Conservation (phyloP, 1,140 invertebrate genomes). For the Conus betulinus region DNA sequence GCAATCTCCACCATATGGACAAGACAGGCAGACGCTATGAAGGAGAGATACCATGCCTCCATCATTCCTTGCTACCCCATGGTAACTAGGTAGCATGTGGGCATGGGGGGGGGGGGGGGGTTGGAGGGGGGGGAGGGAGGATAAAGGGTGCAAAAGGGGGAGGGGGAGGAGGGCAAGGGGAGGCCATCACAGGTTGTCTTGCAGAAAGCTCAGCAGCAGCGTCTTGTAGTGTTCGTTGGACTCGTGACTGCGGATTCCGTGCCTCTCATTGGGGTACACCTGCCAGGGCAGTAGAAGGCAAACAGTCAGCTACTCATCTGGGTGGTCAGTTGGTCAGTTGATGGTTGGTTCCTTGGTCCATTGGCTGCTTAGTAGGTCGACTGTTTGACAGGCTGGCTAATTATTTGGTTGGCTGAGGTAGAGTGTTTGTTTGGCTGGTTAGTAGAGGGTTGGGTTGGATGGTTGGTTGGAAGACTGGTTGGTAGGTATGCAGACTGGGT, state of each 20-base stretch:
- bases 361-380: no score
- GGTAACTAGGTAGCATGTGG: neutral
- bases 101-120: conserved; percentile 5
- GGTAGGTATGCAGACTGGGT: no score
- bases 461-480: neutral
- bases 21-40: no score
- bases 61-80: no score
- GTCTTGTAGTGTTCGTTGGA: conserved; percentile 98
- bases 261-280: conserved; percentile 95
- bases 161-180: neutral
- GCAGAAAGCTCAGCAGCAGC: conserved; percentile 92
- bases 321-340: no score
- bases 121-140: neutral
- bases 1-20: no score
- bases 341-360: no score
- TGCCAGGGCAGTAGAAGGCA: conserved; percentile 51
- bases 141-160: neutral
- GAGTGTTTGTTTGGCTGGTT: neutral
- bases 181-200: conserved; percentile 84
- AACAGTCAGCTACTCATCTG: no score
- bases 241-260: conserved; percentile 93
- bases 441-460: neutral
- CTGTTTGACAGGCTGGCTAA: no score
- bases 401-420: no score
- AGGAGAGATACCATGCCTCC: no score